Evolutionary conservation across 2,113 vertebrate species (phyloP).

Genomic region (Mustela lutreola): DNA sequence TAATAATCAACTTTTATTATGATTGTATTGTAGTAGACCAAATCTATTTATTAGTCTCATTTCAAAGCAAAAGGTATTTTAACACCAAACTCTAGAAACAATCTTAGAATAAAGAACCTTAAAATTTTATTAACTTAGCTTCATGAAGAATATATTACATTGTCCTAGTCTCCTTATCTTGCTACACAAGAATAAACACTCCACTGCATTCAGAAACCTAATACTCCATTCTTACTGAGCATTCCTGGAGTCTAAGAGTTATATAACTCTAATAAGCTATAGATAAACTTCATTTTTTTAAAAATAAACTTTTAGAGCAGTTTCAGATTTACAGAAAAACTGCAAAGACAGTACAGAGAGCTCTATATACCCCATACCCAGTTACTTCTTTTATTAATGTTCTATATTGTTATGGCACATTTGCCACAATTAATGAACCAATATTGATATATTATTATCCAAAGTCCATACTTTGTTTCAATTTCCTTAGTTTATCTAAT

Average conservation of each 20-base stretch:
- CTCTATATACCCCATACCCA: background rate
- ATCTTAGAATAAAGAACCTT: constrained; percentile 41
- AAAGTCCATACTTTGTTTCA: background rate
- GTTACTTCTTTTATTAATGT: background rate
- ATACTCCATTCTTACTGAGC: background rate
- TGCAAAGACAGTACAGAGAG: background rate
- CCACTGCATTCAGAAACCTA: background rate
- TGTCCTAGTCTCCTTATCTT: background rate
- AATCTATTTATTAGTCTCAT: background rate
- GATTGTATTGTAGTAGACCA: background rate
- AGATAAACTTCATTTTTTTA: background rate
- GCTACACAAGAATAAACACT: background rate
- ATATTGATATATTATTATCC: background rate
- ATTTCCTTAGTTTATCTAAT: constrained; percentile 5
- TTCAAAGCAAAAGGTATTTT: constrained; percentile 42
- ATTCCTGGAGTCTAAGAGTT: background rate
- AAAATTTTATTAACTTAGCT: background rate
- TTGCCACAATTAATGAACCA: background rate
- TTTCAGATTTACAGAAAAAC: background rate
- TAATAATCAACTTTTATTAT: background rate
- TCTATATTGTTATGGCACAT: background rate
- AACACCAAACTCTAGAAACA: constrained; percentile 23
- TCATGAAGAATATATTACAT: background rate
- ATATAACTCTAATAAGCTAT: background rate
- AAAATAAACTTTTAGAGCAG: constrained; percentile 16